These are phyloP conservation scores for Tetramorium bicarinatum DNA, from an alignment of 2,888 invertebrate genomes.

Conservation along the genomic window DNA sequence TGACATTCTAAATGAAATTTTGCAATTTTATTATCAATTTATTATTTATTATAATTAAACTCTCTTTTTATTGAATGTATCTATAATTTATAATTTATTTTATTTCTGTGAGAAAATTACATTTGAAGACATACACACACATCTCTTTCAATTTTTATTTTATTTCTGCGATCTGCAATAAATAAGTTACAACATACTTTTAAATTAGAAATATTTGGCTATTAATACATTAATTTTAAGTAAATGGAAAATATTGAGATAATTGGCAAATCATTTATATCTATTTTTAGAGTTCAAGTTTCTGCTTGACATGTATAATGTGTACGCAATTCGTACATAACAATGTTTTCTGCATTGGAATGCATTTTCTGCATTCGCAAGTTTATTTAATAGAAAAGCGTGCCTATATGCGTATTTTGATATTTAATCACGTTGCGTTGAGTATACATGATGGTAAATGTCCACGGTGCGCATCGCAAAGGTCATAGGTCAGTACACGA, in stretches of 20 bases:
- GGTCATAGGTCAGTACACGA: slow-evolving; percentile 30
- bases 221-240: not conserved
- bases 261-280: not conserved
- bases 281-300: not conserved
- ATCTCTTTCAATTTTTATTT: slow-evolving; percentile 9
- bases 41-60: not conserved
- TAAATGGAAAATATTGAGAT: not conserved
- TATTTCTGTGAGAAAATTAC: not conserved
- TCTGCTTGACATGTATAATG: not conserved
- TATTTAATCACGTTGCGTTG: slow-evolving; percentile 34
- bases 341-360: not conserved
- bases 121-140: not conserved
- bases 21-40: not conserved
- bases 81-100: not conserved
- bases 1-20: not conserved
- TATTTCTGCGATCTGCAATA: not conserved
- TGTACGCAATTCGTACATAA: not conserved
- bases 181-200: too few species aligned
- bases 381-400: not conserved
- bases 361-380: slow-evolving; percentile 9
- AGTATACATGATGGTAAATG: slow-evolving; percentile 1
- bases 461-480: slow-evolving; percentile 24
- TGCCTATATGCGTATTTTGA: not conserved
- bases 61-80: not conserved
- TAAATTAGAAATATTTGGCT: not conserved